Conservation (phyloP, 2,888 invertebrate genomes). For the Theretra japonica region DNA sequence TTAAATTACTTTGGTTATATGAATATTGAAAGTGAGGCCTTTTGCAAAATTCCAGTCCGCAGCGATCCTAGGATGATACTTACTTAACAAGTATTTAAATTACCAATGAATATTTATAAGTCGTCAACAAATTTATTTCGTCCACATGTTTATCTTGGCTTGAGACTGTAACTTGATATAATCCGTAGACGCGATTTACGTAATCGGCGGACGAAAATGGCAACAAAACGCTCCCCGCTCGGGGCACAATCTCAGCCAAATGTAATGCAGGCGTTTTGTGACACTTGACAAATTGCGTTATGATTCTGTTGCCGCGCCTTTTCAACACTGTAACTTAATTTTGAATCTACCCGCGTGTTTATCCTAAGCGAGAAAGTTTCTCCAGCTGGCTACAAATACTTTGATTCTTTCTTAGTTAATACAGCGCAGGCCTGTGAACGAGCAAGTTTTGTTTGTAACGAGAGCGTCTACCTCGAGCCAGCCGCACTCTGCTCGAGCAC, state of each 20-base stretch:
- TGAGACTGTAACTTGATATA: neutral
- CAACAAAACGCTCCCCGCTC: slow-evolving; percentile 39
- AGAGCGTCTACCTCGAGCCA: slow-evolving; percentile 38
- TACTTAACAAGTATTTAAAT: slow-evolving; percentile 47
- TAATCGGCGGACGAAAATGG: slow-evolving; percentile 14
- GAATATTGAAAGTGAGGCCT: slow-evolving; percentile 21
- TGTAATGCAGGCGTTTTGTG: slow-evolving; percentile 36
- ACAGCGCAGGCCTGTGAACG: slow-evolving; percentile 39
- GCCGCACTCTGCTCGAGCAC: slow-evolving; percentile 42
- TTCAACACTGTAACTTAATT: slow-evolving; percentile 62
- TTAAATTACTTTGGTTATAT: neutral
- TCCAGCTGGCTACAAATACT: slow-evolving; percentile 43
- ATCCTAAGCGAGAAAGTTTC: slow-evolving; percentile 56
- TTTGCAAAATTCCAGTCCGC: neutral
- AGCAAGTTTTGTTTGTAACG: slow-evolving; percentile 47
- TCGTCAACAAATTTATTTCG: neutral
- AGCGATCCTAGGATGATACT: neutral
- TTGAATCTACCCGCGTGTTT: slow-evolving; percentile 56
- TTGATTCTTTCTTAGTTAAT: slow-evolving; percentile 46
- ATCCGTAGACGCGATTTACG: neutral
- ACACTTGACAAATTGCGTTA: slow-evolving; percentile 74
- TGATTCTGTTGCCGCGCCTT: slow-evolving; percentile 65
- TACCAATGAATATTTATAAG: slow-evolving; percentile 51
- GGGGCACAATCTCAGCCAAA: neutral
- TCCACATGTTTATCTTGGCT: neutral